These are phyloP conservation scores for Incurvaria masculella DNA, from an alignment of 2,888 invertebrate genomes.

Conservation along the genomic window DNA sequence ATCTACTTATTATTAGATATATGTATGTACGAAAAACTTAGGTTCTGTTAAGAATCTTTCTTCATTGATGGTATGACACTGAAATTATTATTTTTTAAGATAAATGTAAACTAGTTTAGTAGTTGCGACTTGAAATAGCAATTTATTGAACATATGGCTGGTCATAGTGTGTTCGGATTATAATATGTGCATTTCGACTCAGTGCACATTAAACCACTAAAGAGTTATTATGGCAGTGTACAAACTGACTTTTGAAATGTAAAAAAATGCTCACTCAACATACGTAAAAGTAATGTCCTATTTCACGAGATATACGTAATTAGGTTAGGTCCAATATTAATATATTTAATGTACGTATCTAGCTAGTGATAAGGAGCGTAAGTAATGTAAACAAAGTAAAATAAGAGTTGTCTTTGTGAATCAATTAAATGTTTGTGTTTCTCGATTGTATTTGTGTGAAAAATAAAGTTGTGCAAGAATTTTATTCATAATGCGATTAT, in stretches of 20 bases:
- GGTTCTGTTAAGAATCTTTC: no score
- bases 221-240: neutral
- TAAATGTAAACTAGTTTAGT: no score
- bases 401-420: conserved; percentile 37
- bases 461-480: conserved; percentile 40
- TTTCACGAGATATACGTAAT: conserved; percentile 52
- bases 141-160: no score
- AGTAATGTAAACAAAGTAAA: conserved; percentile 35
- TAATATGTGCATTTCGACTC: conserved; percentile 32
- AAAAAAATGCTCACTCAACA: conserved; percentile 40
- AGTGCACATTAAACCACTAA: neutral
- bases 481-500: conserved; percentile 38
- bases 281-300: conserved; percentile 43
- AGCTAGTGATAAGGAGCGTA: no score
- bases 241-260: conserved; percentile 2
- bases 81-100: no score
- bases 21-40: no score
- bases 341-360: conserved; percentile 37
- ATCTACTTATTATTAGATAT: no score
- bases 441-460: conserved; percentile 47
- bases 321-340: conserved; percentile 46
- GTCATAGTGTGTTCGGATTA: no score
- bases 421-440: conserved; percentile 51
- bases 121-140: no score
- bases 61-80: no score